Conservation (phyloP, 2,113 vertebrate genomes). For the Pantherophis guttatus region DNA sequence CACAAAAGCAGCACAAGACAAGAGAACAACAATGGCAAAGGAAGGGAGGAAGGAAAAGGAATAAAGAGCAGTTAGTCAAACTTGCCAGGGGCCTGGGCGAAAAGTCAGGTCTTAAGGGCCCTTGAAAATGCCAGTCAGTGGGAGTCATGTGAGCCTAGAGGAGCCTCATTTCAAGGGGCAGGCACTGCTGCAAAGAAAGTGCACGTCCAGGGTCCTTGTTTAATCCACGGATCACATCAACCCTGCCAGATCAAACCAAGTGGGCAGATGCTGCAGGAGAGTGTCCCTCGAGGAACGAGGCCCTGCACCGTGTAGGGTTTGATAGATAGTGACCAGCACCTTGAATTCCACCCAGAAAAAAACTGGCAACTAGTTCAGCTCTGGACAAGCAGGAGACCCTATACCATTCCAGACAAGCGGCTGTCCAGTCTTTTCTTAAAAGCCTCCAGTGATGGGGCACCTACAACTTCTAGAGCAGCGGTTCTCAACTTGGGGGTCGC, state of each 20-base stretch:
- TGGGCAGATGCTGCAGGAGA: background rate
- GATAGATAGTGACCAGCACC: background rate
- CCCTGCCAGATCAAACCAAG: background rate
- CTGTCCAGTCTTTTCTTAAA: too few relatives aligned
- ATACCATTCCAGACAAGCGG: too few relatives aligned
- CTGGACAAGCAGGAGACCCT: too few relatives aligned
- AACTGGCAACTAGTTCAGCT: background rate
- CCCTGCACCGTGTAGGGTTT: background rate
- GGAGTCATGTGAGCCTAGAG: background rate
- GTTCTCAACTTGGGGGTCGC: too few relatives aligned
- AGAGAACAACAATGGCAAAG: background rate
- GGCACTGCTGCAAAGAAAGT: background rate
- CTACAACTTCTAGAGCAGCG: too few relatives aligned
- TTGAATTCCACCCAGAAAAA: background rate
- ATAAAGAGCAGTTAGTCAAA: background rate
- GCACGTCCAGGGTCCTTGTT: background rate
- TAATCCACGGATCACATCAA: background rate
- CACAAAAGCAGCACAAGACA: background rate
- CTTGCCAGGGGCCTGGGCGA: background rate
- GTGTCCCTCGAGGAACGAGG: background rate
- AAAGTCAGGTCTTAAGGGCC: background rate
- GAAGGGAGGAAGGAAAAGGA: background rate
- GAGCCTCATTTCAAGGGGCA: background rate
- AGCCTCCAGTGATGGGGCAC: too few relatives aligned
- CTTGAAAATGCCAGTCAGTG: background rate